Base-by-base conservation (phyloP, 2,888 invertebrate genomes). In the Morpho deidamia region DNA sequence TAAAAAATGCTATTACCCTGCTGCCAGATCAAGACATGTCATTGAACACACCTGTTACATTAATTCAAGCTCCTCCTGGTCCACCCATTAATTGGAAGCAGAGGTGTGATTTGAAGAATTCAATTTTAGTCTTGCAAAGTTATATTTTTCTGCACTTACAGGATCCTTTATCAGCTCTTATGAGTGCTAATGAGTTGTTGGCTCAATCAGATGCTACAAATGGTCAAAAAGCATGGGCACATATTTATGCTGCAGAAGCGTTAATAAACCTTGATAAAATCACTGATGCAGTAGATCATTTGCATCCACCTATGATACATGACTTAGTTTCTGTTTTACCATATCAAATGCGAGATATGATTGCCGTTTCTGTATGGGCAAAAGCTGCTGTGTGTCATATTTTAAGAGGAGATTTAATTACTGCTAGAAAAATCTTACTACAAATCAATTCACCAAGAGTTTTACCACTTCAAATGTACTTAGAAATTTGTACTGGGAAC, bases 221-320 rank as follows among this genome's bases (percentile, higher is more conserved):
- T 59, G 74, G 78, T 55, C 90, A 89, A 62, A 95, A 95, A 77
- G 92, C 96, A 65, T 90, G 98, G 68, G 97, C 94, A 0, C 95
- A 96, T 78, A 91, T 98, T 67, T 98, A 98, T 78, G 94, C 95
- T 48, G 97, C 97, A 0, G 97, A 98, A 83, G 95, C 97, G 32
- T 86, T 96, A 9, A 93, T 97, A 50, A 92, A 95, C 67, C 84
- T 96, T 72, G 96, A 97, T 72, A 92, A 93, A 81, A 93, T 96
- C 62, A 88, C 92, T 0, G 97, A 97, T 78, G 97, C 97, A 1
- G 91, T 96, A 9, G 93, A 95, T 54, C 94, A 96, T 80, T 87
- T 98, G 47, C 95, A 96, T 68, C 95, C 94, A 1, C 93, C 94
- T 47, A 92, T 93, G 78, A 92, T 95, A 44, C 88, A 90, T 65